Evolutionary conservation across 2,797 vertebrate species (phyloP).

Genomic region (Microcaecilia unicolor): DNA sequence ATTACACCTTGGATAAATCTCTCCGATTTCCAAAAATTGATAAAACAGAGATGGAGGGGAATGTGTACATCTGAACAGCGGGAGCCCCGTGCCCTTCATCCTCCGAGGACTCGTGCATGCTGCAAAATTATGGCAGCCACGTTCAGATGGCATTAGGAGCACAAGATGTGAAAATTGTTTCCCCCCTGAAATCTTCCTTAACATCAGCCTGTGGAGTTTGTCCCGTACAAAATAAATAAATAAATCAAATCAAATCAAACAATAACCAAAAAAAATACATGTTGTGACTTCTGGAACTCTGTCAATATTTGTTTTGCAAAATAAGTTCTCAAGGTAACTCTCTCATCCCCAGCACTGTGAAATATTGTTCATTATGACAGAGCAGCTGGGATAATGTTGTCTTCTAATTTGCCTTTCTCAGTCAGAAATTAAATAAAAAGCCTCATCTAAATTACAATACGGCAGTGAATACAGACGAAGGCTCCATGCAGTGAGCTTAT

Average conservation of each 20-base stretch:
- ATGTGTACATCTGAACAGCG: slow-evolving; percentile 36
- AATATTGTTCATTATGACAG: slow-evolving; percentile 66
- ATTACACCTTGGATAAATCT: slow-evolving; percentile 58
- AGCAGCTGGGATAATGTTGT: slow-evolving; percentile 63
- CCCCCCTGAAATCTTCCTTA: slow-evolving; percentile 31
- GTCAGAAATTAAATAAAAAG: slow-evolving; percentile 75
- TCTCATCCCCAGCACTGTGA: slow-evolving; percentile 50
- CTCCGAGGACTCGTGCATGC: slow-evolving; percentile 15
- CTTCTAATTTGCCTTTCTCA: slow-evolving; percentile 70
- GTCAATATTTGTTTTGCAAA: slow-evolving; percentile 47
- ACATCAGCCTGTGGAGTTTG: slow-evolving; percentile 3
- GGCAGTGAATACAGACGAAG: slow-evolving; percentile 59
- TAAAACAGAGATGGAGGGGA: slow-evolving; percentile 28
- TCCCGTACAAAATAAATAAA: slow-evolving; percentile 34
- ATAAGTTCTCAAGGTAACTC: slow-evolving; percentile 62
- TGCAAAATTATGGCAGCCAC: slow-evolving; percentile 14
- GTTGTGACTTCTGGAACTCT: slow-evolving; percentile 25
- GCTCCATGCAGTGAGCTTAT: slow-evolving; percentile 61
- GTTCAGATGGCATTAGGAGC: neutral
- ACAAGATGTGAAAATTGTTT: slow-evolving; percentile 12
- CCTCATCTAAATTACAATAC: slow-evolving; percentile 69
- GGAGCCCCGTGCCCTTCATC: slow-evolving; percentile 23
- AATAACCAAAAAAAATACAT: too few species aligned
- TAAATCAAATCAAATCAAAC: too few species aligned
- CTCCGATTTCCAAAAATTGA: slow-evolving; percentile 27